Percentiles rank a stretch among this genome's conserved stretches.
phyloP scores from a whole-genome alignment of 2,113 vertebrate genomes.

The Entomyzon cyanotis region DNA sequence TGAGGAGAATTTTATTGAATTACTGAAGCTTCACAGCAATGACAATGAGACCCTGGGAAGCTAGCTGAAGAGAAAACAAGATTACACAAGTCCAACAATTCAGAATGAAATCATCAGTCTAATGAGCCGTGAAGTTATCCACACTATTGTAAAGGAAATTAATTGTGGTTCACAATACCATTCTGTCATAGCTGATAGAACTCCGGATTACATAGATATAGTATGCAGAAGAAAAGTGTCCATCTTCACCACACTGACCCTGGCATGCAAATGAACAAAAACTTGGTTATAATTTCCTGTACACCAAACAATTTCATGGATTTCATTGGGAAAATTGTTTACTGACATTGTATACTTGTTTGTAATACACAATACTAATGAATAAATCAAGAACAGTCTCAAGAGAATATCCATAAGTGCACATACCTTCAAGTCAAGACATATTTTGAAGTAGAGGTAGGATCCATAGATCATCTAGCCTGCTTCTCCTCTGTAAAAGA shows the following conservation, averaged over 20 bases:
- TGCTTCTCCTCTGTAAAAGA: background rate
- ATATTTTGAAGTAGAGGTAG: background rate
- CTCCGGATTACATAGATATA: slow-evolving; percentile 39
- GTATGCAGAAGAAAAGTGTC: background rate
- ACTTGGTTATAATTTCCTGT: background rate
- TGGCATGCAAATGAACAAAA: background rate
- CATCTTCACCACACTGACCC: background rate
- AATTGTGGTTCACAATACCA: slow-evolving; percentile 56
- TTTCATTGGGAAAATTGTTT: background rate
- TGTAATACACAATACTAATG: background rate
- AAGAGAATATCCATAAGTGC: background rate
- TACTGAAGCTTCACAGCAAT: slow-evolving; percentile 52
- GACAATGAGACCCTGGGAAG: slow-evolving; percentile 69
- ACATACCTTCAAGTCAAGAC: background rate
- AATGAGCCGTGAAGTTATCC: slow-evolving; percentile 70
- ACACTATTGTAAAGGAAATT: slow-evolving; percentile 67
- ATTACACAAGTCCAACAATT: slow-evolving; percentile 73
- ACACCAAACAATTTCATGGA: background rate
- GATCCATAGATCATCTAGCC: background rate
- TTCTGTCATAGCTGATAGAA: slow-evolving; percentile 55
- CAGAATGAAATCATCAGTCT: slow-evolving; percentile 67
- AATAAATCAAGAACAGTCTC: background rate
- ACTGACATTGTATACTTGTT: background rate
- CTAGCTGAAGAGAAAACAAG: slow-evolving; percentile 73
- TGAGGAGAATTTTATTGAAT: slow-evolving; percentile 49